A percentile compares a stretch with the other conserved stretches of the same genome.
These are phyloP conservation scores for Caradrina kadenii DNA, from an alignment of 2,888 invertebrate genomes.

Conservation along the genomic window DNA sequence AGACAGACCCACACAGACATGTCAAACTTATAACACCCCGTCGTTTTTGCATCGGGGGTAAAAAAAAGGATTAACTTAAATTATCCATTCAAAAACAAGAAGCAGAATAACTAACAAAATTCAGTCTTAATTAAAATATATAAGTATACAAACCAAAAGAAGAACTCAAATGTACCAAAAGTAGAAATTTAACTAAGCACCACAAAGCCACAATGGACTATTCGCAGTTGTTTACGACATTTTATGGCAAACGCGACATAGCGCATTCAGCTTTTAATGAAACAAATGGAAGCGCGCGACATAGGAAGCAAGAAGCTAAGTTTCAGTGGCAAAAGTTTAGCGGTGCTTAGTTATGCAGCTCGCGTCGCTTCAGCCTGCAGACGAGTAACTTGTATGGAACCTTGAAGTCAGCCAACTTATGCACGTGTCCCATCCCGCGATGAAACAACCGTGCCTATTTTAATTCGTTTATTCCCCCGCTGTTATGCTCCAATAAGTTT, in stretches of 20 bases:
- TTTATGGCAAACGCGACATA: constrained; percentile 57
- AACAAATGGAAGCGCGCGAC: constrained; percentile 74
- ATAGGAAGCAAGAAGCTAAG: constrained; percentile 75
- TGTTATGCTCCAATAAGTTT: constrained; percentile 61
- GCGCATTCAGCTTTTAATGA: constrained; percentile 67
- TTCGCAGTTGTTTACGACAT: constrained; percentile 60
- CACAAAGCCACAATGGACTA: constrained; percentile 51
- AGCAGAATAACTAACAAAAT: neutral
- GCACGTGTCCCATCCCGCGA: constrained; percentile 71
- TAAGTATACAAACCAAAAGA: constrained; percentile 1
- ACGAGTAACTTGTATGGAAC: constrained; percentile 71
- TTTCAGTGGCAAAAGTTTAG: constrained; percentile 74
- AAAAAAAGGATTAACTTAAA: no score
- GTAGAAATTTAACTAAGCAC: constrained; percentile 12
- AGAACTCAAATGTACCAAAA: constrained; percentile 5
- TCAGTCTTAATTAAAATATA: constrained; percentile 2
- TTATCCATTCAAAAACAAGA: no score
- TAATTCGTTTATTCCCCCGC: constrained; percentile 71
- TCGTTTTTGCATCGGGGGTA: no score
- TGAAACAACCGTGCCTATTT: constrained; percentile 70
- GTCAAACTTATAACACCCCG: no score
- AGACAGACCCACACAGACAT: no score
- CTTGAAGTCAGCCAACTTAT: constrained; percentile 71
- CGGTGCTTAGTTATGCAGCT: constrained; percentile 76
- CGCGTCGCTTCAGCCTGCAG: constrained; percentile 64